These are phyloP conservation scores for Nomada flava DNA, from an alignment of 2,888 invertebrate species.

Conservation along the genomic window DNA sequence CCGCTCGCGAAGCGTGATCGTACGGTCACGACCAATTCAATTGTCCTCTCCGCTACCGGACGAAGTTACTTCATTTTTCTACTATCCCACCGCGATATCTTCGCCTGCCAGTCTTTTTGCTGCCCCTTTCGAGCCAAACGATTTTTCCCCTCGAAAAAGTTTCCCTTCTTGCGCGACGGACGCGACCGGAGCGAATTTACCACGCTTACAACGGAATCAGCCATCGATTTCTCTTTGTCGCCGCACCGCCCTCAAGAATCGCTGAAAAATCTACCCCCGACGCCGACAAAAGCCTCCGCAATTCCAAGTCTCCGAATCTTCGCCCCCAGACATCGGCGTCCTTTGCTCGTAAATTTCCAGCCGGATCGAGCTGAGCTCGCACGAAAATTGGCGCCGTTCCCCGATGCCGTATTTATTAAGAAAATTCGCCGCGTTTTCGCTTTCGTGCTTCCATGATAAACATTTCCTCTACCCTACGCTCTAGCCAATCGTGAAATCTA, in stretches of 20 bases:
- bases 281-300: neutral
- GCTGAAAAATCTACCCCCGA: neutral
- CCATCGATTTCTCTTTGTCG: constrained; percentile 50
- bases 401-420: constrained; percentile 3
- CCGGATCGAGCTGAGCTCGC: neutral
- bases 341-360: neutral
- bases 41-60: neutral
- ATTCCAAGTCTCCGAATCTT: neutral
- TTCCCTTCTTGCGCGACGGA: constrained; percentile 30
- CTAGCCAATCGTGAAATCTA: neutral
- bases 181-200: constrained; percentile 46
- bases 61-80: neutral
- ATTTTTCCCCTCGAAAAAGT: constrained; percentile 30
- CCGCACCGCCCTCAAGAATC: neutral
- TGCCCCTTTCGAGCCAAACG: constrained; percentile 33
- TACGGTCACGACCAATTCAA: constrained; percentile 8
- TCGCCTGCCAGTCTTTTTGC: no score
- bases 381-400: neutral
- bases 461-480: neutral
- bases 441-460: neutral
- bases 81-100: no score
- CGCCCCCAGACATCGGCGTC: neutral
- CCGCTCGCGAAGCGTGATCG: neutral
- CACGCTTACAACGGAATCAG: constrained; percentile 17
- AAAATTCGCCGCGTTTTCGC: constrained; percentile 9